Base-by-base conservation (phyloP, 2,888 invertebrate species). In the Tinea semifulvella region DNA sequence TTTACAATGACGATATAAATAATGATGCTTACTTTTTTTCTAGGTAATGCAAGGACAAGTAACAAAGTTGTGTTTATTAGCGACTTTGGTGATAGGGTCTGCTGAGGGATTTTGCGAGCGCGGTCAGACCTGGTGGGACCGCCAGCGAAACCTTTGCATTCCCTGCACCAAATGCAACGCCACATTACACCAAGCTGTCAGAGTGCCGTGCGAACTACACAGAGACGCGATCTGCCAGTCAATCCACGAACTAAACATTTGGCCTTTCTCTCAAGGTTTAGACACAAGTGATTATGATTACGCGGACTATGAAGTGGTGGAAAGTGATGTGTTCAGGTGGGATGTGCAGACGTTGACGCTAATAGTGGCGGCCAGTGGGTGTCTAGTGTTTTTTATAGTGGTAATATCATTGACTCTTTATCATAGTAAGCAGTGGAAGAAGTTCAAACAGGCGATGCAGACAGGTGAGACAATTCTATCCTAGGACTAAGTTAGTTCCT, bases 381-480 rank as follows among this genome's bases (percentile, higher is more conserved):
- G 91, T 79, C 82, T 91, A 47, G 80, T 91, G 61, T 92, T 92
- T 81, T 91, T 92, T 80, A 77, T 89, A 56, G 88, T 89, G 52
- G 90, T 91, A 62, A 85, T 90, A 54, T 84, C 87, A 58, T 87
- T 91, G 64, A 88, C 90, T 53, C 72, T 91, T 56, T 86, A 91
- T 58, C 91, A 91, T 63, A 88, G 90, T 55, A 85, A 86, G 59
- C 91, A 91, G 66, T 92, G 91, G 91, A 85, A 86, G 65, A 84
- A 87, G 60, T 85, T 92, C 63, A 91, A 91, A 71, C 86, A 85
- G 60, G 88, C 88, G 58, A 86, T 91, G 55, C 88, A 89, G 65
- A 88, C 89, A 74, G 91, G 91, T 91, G 67, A 84, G 84, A 53
- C 27, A 7, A 4, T 27, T n/a, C n/a, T n/a, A n/a, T n/a, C n/a